Percentiles rank a stretch among this genome's conserved stretches.
These are phyloP conservation scores for Pharmacophagus antenor DNA, from an alignment of 2,888 invertebrate species.

Conservation along the genomic window DNA sequence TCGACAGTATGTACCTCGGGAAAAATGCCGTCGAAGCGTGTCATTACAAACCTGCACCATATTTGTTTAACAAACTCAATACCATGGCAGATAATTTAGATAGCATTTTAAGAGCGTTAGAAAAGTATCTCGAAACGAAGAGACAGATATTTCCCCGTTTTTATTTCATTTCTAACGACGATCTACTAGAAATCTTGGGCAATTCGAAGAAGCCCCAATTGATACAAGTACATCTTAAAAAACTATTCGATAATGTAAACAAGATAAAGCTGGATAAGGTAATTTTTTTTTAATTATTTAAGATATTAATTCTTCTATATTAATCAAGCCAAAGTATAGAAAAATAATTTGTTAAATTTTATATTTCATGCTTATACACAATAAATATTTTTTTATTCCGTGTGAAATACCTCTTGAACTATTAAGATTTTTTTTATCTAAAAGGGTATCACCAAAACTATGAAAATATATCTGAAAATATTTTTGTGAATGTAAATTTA, in stretches of 20 bases:
- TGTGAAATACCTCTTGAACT: no score
- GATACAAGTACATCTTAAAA: constrained; percentile 92
- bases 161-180: constrained; percentile 84
- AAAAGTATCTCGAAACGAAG: constrained; percentile 93
- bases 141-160: constrained; percentile 91
- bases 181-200: constrained; percentile 91
- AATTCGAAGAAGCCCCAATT: constrained; percentile 91
- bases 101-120: constrained; percentile 89
- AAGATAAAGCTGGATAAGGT: constrained; percentile 86
- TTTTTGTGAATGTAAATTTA: no score
- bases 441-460: no score
- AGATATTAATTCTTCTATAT: no score
- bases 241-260: constrained; percentile 92
- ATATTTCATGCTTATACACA: no score
- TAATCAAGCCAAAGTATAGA: no score
- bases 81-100: constrained; percentile 89
- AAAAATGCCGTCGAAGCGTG: constrained; percentile 83
- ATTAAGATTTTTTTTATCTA: no score
- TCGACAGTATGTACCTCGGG: constrained; percentile 71
- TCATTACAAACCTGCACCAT: constrained; percentile 81
- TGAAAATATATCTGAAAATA: no score
- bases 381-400: no score
- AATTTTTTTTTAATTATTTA: no score
- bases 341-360: no score
- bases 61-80: constrained; percentile 84